Evolutionary conservation across 2,113 vertebrate species (phyloP).

Genomic region (Coturnix japonica): DNA sequence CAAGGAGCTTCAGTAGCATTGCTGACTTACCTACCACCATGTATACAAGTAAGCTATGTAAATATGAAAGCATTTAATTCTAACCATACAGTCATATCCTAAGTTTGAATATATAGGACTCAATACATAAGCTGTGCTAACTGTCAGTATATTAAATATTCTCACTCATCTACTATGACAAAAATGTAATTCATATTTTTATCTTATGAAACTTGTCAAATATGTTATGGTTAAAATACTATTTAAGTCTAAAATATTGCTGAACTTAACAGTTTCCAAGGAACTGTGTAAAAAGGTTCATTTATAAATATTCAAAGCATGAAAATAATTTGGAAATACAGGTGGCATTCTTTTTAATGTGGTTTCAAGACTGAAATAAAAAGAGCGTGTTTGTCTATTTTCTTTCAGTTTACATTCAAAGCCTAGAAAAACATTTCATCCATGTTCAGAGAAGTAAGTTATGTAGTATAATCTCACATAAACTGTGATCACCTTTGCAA

Average conservation of each 20-base stretch:
- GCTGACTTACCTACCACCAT: background rate
- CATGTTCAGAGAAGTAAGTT: slow-evolving; percentile 26
- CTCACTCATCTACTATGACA: background rate
- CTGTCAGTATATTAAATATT: background rate
- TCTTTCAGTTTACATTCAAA: slow-evolving; percentile 59
- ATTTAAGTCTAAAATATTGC: background rate
- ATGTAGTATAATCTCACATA: background rate
- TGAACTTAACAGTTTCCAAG: background rate
- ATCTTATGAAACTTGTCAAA: background rate
- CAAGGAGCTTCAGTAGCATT: background rate
- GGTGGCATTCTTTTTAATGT: background rate
- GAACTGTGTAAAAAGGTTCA: rapidly evolving
- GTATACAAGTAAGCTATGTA: background rate
- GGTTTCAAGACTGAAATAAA: background rate
- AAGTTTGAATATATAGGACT: background rate
- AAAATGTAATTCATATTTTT: background rate
- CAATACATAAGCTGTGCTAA: background rate
- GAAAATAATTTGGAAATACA: background rate
- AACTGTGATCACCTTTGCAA: slow-evolving; percentile 9
- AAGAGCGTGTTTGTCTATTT: background rate
- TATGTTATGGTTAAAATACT: background rate
- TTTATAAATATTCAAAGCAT: background rate
- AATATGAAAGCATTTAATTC: background rate
- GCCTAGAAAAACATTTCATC: slow-evolving; percentile 37
- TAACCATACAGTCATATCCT: background rate